These are phyloP conservation scores for Melikaiella ostensackeni DNA, from an alignment of 2,888 invertebrate species.

Conservation along the genomic window DNA sequence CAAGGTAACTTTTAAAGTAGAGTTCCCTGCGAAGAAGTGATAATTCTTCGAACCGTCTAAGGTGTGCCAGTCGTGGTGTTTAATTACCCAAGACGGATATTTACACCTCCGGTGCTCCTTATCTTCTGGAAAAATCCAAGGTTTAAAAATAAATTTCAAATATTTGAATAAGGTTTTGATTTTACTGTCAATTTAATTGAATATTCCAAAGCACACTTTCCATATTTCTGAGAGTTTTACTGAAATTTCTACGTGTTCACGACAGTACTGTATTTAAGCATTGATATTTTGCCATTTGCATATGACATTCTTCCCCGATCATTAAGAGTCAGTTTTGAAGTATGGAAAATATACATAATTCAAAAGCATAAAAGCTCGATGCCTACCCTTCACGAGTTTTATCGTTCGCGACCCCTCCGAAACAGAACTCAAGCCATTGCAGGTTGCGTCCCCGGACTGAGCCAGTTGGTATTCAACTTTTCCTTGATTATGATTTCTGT, in stretches of 20 bases:
- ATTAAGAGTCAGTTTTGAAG: constrained; percentile 38
- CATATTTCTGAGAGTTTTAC: constrained; percentile 18
- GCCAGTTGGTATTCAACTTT: constrained; percentile 83
- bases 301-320: constrained; percentile 35
- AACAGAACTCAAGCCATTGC: constrained; percentile 86
- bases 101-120: constrained; percentile 87
- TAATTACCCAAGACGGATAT: constrained; percentile 88
- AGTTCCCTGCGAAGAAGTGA: constrained; percentile 86
- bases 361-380: constrained; percentile 35
- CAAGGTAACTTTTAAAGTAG: constrained; percentile 81
- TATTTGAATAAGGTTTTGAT: neutral
- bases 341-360: constrained; percentile 38
- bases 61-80: constrained; percentile 89
- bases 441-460: constrained; percentile 89
- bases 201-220: neutral
- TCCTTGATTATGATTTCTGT: constrained; percentile 72
- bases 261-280: constrained; percentile 13
- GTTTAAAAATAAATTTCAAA: constrained; percentile 38
- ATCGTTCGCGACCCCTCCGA: constrained; percentile 89
- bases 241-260: constrained; percentile 28
- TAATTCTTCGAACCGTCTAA: constrained; percentile 86
- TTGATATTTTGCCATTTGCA: constrained; percentile 35
- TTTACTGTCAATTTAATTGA: neutral
- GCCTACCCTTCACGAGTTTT: constrained; percentile 85
- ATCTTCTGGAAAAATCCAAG: constrained; percentile 80